Evolutionary conservation across 2,113 vertebrate genomes (phyloP).

Genomic region (Eptesicus fuscus): DNA sequence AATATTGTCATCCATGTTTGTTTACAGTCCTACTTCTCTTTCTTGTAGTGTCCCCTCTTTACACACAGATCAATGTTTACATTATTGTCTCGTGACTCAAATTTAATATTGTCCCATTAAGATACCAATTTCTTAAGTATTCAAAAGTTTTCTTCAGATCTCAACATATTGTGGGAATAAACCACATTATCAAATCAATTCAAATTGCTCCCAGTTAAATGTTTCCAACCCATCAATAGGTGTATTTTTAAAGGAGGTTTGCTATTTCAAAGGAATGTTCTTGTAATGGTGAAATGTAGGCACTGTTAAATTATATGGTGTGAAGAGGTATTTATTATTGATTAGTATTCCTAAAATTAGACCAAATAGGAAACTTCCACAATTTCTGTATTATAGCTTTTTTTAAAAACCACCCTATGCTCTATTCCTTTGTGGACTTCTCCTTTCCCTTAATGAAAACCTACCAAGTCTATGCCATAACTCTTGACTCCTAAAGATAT

Average conservation of each 20-base stretch:
- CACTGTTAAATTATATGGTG: background rate
- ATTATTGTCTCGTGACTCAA: background rate
- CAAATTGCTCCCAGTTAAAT: background rate
- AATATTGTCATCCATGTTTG: background rate
- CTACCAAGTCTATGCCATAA: background rate
- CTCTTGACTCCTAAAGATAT: background rate
- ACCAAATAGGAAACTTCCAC: background rate
- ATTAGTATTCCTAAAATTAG: constrained; percentile 15
- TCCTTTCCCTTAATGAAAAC: background rate
- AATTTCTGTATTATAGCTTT: background rate
- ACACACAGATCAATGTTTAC: background rate
- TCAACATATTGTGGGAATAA: background rate
- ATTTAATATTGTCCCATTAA: background rate
- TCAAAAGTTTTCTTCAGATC: background rate
- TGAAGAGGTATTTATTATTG: background rate
- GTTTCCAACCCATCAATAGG: background rate
- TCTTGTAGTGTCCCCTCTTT: background rate
- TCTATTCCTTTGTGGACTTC: background rate
- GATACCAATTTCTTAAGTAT: background rate
- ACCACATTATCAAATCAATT: background rate
- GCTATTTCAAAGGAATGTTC: constrained; percentile 10
- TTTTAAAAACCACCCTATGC: background rate
- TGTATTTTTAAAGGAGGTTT: background rate
- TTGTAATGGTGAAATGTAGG: background rate
- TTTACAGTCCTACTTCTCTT: background rate